Conservation (phyloP, 2,113 vertebrate genomes). For the Dicaeum eximium region DNA sequence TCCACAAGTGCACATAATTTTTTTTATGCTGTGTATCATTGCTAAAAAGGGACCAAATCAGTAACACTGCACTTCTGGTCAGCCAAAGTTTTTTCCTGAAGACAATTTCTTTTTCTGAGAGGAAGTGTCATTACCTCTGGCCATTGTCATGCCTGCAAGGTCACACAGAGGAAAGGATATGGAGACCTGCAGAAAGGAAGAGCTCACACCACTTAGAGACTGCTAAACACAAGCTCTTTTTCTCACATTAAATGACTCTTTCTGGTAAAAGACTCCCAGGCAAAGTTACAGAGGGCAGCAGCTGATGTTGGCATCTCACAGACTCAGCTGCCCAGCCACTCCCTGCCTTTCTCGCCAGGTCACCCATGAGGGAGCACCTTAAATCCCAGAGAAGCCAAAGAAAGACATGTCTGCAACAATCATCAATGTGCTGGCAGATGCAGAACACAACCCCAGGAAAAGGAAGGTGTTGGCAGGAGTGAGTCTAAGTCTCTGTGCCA, state of each 20-base stretch:
- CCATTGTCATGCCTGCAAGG: rapidly evolving
- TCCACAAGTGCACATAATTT: not conserved
- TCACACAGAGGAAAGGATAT: not conserved
- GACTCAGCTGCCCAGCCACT: not conserved
- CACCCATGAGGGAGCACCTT: not conserved
- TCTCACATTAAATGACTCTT: not conserved
- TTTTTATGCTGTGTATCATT: not conserved
- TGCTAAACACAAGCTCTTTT: not conserved
- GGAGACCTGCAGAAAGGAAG: not conserved
- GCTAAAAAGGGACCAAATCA: not conserved
- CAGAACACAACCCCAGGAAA: not conserved
- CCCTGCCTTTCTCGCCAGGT: not conserved
- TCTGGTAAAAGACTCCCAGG: not conserved
- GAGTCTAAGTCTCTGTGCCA: not conserved
- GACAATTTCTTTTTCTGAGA: not conserved
- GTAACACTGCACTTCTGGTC: not conserved
- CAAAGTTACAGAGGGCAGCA: not conserved
- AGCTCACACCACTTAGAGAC: not conserved
- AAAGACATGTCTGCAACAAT: rapidly evolving
- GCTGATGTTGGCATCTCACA: not conserved
- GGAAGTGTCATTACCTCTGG: not conserved
- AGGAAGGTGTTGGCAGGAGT: not conserved
- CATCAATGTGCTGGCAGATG: not conserved
- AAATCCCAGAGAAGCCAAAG: not conserved
- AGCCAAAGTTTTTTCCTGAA: not conserved